Evolutionary conservation across 2,797 vertebrate species (phyloP).

Genomic region (Sus cebifrons): DNA sequence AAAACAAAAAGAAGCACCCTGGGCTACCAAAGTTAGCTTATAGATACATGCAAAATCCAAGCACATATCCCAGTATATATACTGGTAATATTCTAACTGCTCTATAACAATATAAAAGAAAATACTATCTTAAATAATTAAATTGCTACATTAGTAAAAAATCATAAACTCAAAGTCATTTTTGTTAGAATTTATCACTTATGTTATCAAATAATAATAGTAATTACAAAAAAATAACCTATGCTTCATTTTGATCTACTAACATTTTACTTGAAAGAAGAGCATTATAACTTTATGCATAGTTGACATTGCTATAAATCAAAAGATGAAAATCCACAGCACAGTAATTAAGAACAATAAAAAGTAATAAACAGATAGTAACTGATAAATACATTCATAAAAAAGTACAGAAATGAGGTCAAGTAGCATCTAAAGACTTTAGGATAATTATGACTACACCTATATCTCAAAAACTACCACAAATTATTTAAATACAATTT

Average conservation of each 20-base stretch:
- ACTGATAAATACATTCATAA: not conserved
- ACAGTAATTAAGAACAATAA: not conserved
- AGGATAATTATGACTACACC: not conserved
- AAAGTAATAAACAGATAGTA: not conserved
- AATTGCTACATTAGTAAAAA: not conserved
- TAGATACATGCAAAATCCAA: not conserved
- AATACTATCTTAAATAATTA: not conserved
- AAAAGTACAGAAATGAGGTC: not conserved
- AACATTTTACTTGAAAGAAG: constrained; percentile 59
- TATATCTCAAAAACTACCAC: not conserved
- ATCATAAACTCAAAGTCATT: not conserved
- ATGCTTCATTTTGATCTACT: constrained; percentile 67
- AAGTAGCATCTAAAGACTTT: not conserved
- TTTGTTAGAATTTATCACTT: not conserved
- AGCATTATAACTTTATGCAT: constrained; percentile 73
- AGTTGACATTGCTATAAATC: constrained; percentile 71
- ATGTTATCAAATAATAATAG: not conserved
- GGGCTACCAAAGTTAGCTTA: not conserved
- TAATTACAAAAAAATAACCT: constrained; percentile 56
- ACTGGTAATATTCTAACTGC: not conserved
- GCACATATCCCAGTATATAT: not conserved
- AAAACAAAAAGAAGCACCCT: not conserved
- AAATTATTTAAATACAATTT: not conserved
- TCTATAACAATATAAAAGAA: not conserved
- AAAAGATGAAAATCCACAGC: not conserved